A percentile compares a stretch with the other conserved stretches of the same genome.
phyloP scores from a whole-genome alignment of 2,113 vertebrate species.

The Tautogolabrus adspersus region DNA sequence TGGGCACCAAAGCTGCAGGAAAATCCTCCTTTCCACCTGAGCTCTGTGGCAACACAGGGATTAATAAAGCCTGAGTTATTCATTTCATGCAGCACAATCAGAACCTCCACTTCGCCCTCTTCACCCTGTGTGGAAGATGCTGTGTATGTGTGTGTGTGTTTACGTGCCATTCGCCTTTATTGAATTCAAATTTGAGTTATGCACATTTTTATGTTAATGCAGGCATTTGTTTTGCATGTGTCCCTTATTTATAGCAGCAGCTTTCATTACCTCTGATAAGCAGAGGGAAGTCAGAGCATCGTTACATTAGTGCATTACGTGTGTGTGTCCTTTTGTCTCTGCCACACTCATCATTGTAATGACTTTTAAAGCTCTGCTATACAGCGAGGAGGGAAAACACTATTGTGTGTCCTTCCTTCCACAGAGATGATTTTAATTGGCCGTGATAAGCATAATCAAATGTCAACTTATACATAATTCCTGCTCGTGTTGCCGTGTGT shows the following conservation, averaged over 20 bases:
- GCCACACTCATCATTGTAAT: constrained; percentile 31
- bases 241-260: constrained; percentile 15
- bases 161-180: background rate
- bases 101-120: background rate
- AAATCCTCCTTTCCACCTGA: background rate
- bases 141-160: background rate
- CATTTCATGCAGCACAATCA: constrained; percentile 21
- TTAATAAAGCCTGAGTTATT: constrained; percentile 9
- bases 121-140: background rate
- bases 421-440: constrained; percentile 27
- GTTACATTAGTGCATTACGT: background rate
- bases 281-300: constrained; percentile 11
- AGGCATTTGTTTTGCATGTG: constrained; percentile 21
- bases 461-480: constrained; percentile 52
- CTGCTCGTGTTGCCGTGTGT: constrained; percentile 8
- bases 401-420: constrained; percentile 20
- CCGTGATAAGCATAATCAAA: constrained; percentile 58
- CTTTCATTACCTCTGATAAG: constrained; percentile 34
- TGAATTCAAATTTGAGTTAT: constrained; percentile 21
- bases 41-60: background rate
- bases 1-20: background rate
- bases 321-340: constrained; percentile 2
- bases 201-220: constrained; percentile 40
- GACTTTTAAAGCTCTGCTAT: constrained; percentile 19
- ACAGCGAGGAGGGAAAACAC: background rate